These are phyloP conservation scores for Stictonetta naevosa DNA, from an alignment of 2,113 vertebrate species.

Conservation along the genomic window DNA sequence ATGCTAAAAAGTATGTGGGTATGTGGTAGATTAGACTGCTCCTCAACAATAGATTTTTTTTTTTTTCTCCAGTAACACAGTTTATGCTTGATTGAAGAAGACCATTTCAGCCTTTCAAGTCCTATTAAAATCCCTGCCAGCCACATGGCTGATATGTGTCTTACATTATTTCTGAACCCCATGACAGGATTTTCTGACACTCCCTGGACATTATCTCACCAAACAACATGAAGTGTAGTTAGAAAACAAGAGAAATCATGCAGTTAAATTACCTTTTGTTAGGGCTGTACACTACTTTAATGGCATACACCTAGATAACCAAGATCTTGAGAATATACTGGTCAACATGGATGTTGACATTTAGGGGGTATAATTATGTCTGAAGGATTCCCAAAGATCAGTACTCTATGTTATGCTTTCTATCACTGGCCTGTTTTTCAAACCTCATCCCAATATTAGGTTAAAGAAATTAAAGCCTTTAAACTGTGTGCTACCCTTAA, in stretches of 20 bases:
- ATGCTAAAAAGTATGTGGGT: background rate
- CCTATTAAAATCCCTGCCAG: background rate
- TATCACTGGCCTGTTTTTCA: background rate
- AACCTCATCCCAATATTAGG: background rate
- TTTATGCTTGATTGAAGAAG: background rate
- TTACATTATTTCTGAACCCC: background rate
- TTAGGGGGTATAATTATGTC: too few relatives aligned
- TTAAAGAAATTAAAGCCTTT: background rate
- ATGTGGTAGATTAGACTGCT: background rate
- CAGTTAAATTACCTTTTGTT: background rate
- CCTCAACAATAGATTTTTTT: background rate
- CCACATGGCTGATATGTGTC: background rate
- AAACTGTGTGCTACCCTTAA: background rate
- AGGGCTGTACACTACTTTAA: background rate
- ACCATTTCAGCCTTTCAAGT: background rate
- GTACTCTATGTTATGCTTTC: background rate
- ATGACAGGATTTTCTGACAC: background rate
- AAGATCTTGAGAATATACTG: background rate
- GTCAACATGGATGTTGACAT: background rate
- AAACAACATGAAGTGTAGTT: background rate
- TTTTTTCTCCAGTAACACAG: background rate
- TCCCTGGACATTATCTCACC: background rate
- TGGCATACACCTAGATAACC: background rate
- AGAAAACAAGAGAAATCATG: background rate
- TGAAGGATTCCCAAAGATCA: background rate